Evolutionary conservation across 2,888 invertebrate species (phyloP).

Genomic region (Blera fallax): DNA sequence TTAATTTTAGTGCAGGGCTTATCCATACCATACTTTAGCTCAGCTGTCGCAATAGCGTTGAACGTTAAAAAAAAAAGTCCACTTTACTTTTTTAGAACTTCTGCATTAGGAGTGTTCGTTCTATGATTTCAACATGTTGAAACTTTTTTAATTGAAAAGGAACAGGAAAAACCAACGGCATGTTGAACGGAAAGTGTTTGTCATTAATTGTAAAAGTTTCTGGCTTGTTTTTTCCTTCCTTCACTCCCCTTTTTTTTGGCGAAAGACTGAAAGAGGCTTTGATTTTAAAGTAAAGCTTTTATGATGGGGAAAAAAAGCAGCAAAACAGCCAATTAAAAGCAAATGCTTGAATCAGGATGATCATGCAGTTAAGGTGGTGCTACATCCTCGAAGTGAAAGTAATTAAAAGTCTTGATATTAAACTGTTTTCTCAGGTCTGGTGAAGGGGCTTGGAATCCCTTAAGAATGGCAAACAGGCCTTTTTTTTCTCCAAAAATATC

Average conservation of each 20-base stretch:
- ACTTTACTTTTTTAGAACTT: slow-evolving; percentile 15
- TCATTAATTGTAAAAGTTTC: slow-evolving; percentile 66
- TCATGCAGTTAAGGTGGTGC: not conserved
- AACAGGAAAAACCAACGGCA: slow-evolving; percentile 37
- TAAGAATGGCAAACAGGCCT: no score
- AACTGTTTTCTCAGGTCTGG: not conserved
- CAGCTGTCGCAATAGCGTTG: slow-evolving; percentile 37
- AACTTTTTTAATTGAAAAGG: slow-evolving; percentile 61
- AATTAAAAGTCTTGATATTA: not conserved
- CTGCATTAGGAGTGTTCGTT: slow-evolving; percentile 18
- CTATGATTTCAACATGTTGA: slow-evolving; percentile 51
- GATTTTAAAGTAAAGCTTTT: slow-evolving; percentile 19
- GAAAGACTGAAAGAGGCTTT: slow-evolving; percentile 2
- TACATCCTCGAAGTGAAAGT: no score
- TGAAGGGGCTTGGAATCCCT: not conserved
- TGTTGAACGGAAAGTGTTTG: slow-evolving; percentile 46
- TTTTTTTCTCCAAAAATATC: not conserved
- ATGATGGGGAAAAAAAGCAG: not conserved
- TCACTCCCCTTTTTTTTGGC: not conserved
- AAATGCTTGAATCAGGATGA: slow-evolving; percentile 38
- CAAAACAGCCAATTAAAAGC: slow-evolving; percentile 26
- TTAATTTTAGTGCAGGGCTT: slow-evolving; percentile 16
- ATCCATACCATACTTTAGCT: not conserved
- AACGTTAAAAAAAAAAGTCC: not conserved
- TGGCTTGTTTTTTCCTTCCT: not conserved